Evolutionary conservation across 2,113 vertebrate species (phyloP).

Genomic region (Ctenomys sociabilis): DNA sequence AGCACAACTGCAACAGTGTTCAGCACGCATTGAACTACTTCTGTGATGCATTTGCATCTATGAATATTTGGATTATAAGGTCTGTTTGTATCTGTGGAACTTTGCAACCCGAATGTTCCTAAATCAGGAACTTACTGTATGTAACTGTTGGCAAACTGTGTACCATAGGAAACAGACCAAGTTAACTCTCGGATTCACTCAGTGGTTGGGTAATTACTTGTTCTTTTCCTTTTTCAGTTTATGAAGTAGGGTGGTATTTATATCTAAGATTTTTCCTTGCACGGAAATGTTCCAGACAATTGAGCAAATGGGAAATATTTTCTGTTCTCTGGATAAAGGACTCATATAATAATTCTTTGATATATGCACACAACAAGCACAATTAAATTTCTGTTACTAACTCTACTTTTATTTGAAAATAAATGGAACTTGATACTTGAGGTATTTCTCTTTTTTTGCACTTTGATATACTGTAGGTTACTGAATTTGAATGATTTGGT

Average conservation of each 20-base stretch:
- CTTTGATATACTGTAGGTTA: background rate
- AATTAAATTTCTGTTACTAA: background rate
- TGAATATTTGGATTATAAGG: background rate
- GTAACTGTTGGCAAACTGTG: background rate
- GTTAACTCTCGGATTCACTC: conserved; percentile 44
- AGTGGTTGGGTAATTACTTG: conserved; percentile 7
- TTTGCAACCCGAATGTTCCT: background rate
- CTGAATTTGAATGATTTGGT: conserved; percentile 1
- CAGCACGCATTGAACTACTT: background rate
- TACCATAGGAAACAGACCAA: conserved; percentile 48
- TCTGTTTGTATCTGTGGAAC: background rate
- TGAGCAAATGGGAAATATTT: conserved; percentile 25
- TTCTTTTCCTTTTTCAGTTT: conserved; percentile 57
- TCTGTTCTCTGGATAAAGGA: conserved; percentile 13
- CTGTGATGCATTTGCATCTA: background rate
- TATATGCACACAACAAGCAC: background rate
- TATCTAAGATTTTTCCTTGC: conserved; percentile 37
- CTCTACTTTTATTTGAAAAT: conserved; percentile 55
- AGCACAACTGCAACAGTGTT: background rate
- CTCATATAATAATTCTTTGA: background rate
- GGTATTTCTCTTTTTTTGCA: background rate
- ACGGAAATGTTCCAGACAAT: conserved; percentile 31
- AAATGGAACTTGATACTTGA: conserved; percentile 11
- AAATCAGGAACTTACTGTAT: background rate
- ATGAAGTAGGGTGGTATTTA: conserved; percentile 34